Evolutionary conservation across 92 coral and sea anemone species (phyloP).

Genomic region (Palythoa grandiflora): DNA sequence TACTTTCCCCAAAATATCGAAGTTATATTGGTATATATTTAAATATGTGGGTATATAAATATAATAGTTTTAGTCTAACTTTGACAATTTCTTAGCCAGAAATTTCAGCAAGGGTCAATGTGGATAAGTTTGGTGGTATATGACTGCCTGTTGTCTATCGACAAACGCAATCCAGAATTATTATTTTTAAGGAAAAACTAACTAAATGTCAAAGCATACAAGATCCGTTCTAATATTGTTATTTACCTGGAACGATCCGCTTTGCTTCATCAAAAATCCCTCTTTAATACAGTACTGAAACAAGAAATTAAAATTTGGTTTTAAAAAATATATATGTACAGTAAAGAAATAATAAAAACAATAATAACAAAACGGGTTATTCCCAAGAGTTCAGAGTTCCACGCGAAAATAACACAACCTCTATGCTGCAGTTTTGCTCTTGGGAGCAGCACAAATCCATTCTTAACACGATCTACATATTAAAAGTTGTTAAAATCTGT

Average conservation of each 20-base stretch:
- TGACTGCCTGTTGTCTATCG: background rate
- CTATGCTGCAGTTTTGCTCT: background rate
- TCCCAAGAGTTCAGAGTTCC: background rate
- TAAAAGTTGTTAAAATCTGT: background rate
- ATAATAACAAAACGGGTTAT: too few species aligned
- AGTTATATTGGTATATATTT: background rate
- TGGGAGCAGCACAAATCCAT: background rate
- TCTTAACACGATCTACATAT: background rate
- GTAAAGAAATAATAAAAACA: background rate
- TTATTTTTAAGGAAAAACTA: too few species aligned
- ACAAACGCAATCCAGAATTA: background rate
- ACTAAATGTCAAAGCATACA: background rate
- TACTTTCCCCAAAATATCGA: background rate
- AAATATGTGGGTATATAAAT: background rate
- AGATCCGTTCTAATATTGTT: background rate
- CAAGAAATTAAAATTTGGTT: constrained; percentile 9
- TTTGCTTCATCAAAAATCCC: constrained; percentile 93
- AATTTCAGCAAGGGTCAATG: background rate
- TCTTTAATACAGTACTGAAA: constrained; percentile 88
- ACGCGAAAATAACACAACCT: background rate
- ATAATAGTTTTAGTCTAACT: background rate
- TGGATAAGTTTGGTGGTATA: background rate
- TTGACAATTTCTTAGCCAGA: background rate
- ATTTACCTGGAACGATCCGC: constrained; percentile 97
- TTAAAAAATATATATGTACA: background rate